phyloP scores from a whole-genome alignment of 2,113 vertebrate species.

The Misgurnus anguillicaudatus region DNA sequence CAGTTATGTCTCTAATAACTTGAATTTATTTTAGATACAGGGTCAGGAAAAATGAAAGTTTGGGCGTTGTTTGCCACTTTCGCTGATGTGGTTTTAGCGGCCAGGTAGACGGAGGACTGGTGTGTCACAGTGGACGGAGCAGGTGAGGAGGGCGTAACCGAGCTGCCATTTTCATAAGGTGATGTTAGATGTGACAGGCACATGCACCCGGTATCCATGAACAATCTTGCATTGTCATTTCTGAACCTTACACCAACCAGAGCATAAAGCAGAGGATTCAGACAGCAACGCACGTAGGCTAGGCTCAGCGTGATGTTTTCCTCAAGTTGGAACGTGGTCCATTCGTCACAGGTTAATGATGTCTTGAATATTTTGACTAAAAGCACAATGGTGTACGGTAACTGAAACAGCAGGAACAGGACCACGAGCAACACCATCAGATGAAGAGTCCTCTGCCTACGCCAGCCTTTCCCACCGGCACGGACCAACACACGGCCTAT shows the following conservation, averaged over 20 bases:
- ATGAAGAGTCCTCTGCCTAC: constrained; percentile 80
- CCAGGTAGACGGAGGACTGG: constrained; percentile 1
- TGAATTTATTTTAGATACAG: not conserved
- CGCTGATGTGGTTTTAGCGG: not conserved
- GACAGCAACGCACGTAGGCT: constrained; percentile 86
- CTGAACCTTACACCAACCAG: constrained; percentile 89
- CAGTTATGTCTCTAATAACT: not conserved
- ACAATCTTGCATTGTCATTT: constrained; percentile 76
- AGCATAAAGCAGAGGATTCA: constrained; percentile 91
- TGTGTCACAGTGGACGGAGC: constrained; percentile 30
- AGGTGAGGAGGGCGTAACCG: constrained; percentile 50
- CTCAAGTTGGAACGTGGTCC: constrained; percentile 70
- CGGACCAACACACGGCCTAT: constrained; percentile 78
- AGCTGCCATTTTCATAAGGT: constrained; percentile 36
- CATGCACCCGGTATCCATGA: constrained; percentile 61
- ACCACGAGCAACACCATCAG: constrained; percentile 85
- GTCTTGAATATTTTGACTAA: constrained; percentile 73
- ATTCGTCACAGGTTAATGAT: constrained; percentile 66
- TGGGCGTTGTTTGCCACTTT: not conserved
- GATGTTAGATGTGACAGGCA: fast-evolving
- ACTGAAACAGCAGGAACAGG: constrained; percentile 84
- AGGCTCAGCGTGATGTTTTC: constrained; percentile 83
- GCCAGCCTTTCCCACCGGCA: constrained; percentile 60
- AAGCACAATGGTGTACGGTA: constrained; percentile 86
- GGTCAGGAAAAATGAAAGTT: not conserved